Conservation (phyloP, 2,797 vertebrate genomes). For the Macrochelys suwanniensis region DNA sequence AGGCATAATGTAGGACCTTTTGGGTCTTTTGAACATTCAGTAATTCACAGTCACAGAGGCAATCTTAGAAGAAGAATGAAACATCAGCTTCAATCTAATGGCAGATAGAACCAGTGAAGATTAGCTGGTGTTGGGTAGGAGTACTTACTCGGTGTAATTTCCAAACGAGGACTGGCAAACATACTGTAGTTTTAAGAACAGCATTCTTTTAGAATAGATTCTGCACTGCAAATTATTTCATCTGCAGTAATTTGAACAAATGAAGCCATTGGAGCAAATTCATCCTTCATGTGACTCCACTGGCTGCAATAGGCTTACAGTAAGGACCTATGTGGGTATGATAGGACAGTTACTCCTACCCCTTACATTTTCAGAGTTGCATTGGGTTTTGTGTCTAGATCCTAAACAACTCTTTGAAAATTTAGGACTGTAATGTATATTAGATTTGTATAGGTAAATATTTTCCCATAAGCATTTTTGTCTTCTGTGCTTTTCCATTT, state of each 20-base stretch:
- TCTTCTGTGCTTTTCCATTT: neutral
- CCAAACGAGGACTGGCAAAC: neutral
- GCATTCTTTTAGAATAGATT: neutral
- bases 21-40: neutral
- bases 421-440: neutral
- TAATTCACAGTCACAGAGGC: fast-evolving
- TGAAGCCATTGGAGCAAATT: slow-evolving; percentile 10
- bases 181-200: neutral
- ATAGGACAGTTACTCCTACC: neutral
- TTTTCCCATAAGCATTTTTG: neutral
- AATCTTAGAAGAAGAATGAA: neutral
- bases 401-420: neutral
- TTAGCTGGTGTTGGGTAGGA: neutral
- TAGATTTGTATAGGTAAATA: neutral
- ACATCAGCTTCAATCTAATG: neutral
- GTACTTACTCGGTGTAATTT: neutral
- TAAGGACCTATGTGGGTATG: neutral
- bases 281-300: neutral
- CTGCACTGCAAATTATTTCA: neutral
- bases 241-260: slow-evolving; percentile 3
- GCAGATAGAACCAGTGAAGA: neutral
- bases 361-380: slow-evolving; percentile 14
- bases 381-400: neutral
- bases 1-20: neutral
- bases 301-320: slow-evolving; percentile 15